Conservation (phyloP, 2,797 vertebrate genomes). For the Siniperca undulata region DNA sequence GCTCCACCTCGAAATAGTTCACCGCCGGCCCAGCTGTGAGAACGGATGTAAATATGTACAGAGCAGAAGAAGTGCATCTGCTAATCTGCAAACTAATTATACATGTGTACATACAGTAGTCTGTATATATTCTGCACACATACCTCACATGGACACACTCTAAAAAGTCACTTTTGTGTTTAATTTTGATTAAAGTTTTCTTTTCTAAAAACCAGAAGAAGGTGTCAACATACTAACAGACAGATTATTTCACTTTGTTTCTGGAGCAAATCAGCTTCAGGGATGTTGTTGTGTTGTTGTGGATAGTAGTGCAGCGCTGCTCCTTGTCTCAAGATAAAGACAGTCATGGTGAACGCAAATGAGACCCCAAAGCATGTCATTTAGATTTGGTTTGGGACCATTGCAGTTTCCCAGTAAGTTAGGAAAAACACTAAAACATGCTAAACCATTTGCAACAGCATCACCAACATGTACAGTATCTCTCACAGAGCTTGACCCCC, state of each 20-base stretch:
- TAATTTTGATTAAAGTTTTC: neutral
- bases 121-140: neutral
- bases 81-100: slow-evolving; percentile 49
- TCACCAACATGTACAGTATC: too few relatives aligned
- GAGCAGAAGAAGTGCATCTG: slow-evolving; percentile 21
- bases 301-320: too few relatives aligned
- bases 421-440: too few relatives aligned
- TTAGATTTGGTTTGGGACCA: too few relatives aligned
- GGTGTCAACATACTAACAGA: too few relatives aligned
- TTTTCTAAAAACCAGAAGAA: neutral
- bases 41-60: slow-evolving; percentile 26
- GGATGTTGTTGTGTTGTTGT: too few relatives aligned
- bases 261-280: neutral
- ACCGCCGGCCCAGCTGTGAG: slow-evolving; percentile 45
- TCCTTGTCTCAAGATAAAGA: too few relatives aligned
- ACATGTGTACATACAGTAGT: slow-evolving; percentile 19
- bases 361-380: too few relatives aligned
- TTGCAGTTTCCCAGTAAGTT: too few relatives aligned
- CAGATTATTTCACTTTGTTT: neutral
- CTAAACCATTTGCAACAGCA: too few relatives aligned
- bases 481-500: neutral
- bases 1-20: slow-evolving; percentile 23
- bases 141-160: neutral
- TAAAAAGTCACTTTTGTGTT: neutral
- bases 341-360: too few relatives aligned